These are phyloP conservation scores for Hirtodrosophila histrioides DNA, from an alignment of 2,888 invertebrate genomes.

Conservation along the genomic window DNA sequence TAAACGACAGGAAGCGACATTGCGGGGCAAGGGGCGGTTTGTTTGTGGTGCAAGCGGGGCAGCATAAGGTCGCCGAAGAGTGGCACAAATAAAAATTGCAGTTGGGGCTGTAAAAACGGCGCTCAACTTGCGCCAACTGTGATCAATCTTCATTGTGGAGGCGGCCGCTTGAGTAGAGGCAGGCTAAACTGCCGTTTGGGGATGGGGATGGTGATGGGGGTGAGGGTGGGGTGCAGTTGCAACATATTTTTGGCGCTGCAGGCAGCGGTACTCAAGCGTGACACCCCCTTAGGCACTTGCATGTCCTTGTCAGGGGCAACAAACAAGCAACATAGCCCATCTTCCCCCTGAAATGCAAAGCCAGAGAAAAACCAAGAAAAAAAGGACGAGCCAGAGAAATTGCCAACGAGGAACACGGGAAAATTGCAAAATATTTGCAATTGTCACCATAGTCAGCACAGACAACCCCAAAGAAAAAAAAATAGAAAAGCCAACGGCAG, in stretches of 20 bases:
- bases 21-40: neutral
- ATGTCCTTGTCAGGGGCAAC: conserved; percentile 47
- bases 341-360: conserved; percentile 29
- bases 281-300: conserved; percentile 22
- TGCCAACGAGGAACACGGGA: conserved; percentile 49
- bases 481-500: conserved; percentile 20
- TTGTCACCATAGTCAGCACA: conserved; percentile 56
- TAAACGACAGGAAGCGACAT: conserved; percentile 61
- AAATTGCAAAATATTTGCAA: conserved; percentile 77
- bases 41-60: conserved; percentile 9
- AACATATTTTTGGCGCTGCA: conserved; percentile 46
- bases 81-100: conserved; percentile 72
- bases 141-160: conserved; percentile 73
- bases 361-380: conserved; percentile 5
- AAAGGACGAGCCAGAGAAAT: conserved; percentile 25
- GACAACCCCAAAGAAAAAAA: conserved; percentile 17
- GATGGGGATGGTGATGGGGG: neutral
- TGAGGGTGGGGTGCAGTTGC: conserved; percentile 24
- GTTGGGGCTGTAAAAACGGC: conserved; percentile 57
- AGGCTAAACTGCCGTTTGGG: neutral
- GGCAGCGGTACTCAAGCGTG: conserved; percentile 50
- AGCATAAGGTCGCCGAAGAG: conserved; percentile 53
- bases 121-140: conserved; percentile 67
- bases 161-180: neutral
- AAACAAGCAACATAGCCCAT: conserved; percentile 39